Evolutionary conservation across 2,113 vertebrate species (phyloP).

Genomic region (Raja brachyura): DNA sequence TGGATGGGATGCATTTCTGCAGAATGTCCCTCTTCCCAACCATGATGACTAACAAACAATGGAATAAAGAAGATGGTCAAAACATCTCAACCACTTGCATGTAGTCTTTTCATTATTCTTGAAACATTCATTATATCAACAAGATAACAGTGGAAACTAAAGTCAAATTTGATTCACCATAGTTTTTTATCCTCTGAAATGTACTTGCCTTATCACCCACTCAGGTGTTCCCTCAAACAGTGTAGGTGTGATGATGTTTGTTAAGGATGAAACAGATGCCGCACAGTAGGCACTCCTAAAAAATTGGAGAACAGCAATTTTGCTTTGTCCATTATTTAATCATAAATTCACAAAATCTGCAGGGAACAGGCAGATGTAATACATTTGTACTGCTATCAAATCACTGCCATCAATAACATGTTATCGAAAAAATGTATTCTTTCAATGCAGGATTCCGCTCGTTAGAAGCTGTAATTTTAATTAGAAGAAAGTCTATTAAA

Average conservation of each 20-base stretch:
- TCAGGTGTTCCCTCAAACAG: conserved; percentile 81
- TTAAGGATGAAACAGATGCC: conserved; percentile 81
- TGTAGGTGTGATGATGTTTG: conserved; percentile 70
- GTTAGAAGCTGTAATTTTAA: neutral
- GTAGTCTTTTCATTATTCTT: neutral
- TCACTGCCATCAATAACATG: neutral
- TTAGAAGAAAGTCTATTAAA: neutral
- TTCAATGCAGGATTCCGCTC: neutral
- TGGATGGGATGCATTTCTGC: neutral
- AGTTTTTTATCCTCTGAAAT: neutral
- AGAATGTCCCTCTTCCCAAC: neutral
- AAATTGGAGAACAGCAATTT: conserved; percentile 10
- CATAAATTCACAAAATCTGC: neutral
- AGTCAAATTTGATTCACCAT: neutral
- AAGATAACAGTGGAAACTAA: neutral
- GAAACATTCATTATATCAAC: neutral
- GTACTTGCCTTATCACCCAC: conserved; percentile 83
- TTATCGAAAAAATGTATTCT: neutral
- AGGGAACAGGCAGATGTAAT: neutral
- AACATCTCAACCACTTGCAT: neutral
- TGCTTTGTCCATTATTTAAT: neutral
- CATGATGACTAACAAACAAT: neutral
- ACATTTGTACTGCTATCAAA: neutral
- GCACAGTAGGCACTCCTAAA: conserved; percentile 88
- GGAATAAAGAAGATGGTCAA: neutral